These are phyloP conservation scores for Rhadina sibilatrix DNA, from an alignment of 2,113 vertebrate genomes.

Conservation along the genomic window DNA sequence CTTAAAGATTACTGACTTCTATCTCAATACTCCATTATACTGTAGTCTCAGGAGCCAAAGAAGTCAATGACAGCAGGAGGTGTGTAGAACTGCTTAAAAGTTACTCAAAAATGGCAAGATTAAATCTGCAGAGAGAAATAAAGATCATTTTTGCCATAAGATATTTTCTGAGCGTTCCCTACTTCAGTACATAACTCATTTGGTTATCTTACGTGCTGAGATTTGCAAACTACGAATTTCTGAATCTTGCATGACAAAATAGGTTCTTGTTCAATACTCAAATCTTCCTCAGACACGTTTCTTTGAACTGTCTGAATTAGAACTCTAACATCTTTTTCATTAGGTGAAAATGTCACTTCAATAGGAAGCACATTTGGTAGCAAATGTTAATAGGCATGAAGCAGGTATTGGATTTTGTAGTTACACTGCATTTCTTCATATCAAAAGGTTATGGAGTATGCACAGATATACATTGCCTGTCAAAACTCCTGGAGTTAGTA, in stretches of 20 bases:
- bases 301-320: neutral
- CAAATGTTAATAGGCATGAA: slow-evolving; percentile 6
- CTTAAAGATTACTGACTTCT: neutral
- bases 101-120: neutral
- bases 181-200: neutral
- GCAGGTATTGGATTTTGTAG: neutral
- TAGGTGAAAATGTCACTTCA: slow-evolving; percentile 11
- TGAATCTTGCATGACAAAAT: neutral
- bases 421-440: neutral
- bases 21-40: neutral
- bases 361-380: neutral
- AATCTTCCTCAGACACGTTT: neutral
- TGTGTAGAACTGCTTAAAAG: neutral
- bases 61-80: neutral
- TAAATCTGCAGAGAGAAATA: neutral
- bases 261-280: neutral
- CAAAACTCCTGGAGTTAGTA: neutral
- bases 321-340: neutral
- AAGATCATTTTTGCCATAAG: neutral
- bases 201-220: neutral
- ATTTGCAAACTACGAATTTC: neutral
- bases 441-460: neutral
- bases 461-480: neutral
- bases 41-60: neutral
- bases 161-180: neutral